Evolutionary conservation across 2,888 invertebrate species (phyloP), one percentile per base, ranked within the genome.

Genomic region (Alsophila aescularia): DNA sequence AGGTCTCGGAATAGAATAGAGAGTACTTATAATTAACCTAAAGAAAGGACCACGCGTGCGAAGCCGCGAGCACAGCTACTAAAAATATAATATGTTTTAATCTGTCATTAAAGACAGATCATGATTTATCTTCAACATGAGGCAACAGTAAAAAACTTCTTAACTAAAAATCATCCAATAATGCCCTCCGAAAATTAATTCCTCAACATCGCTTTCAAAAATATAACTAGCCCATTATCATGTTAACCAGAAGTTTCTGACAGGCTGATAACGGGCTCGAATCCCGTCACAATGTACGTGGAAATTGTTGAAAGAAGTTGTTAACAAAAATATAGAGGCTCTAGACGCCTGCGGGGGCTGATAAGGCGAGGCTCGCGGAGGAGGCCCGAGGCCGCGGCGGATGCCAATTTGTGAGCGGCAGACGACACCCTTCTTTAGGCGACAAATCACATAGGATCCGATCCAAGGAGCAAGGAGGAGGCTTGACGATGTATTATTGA

Each of bases 271-370:
- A 35, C 58, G 45, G 40, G 44, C 66, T 71, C 66, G 63, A 60
- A 40, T 48, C 14, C 37, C 58, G 24, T 36, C 69, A 77, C 81
- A 81, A 73, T 79, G 70, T 73, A 71, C 29, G 67, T 86, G 85
- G 76, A 84, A 85, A 81, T 83, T 83, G 75, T 70, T 84, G 81
- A 85, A 87, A 88, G 86, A 90, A 89, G 87, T 90, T 88, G 89
- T 89, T 90, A 88, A 85, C 87, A 89, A 90, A 90, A 90, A 90
- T 90, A 87, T 85, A 81, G 72, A 58, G 74, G 72, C 73, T 64
- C 68, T 64, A 71, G 68, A 72, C 75, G 90, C 86, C 90, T 90
- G 90, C 83, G 81, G 83, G 79, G 66, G 64, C 72, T 75, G 90
- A 90, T 90, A 90, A 89, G 85, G 69, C 73, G 69, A 67, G 83